Percentiles rank a stretch among this genome's conserved stretches.
Evolutionary conservation across 2,888 invertebrate species (phyloP).

Genomic region (Macaria notata): DNA sequence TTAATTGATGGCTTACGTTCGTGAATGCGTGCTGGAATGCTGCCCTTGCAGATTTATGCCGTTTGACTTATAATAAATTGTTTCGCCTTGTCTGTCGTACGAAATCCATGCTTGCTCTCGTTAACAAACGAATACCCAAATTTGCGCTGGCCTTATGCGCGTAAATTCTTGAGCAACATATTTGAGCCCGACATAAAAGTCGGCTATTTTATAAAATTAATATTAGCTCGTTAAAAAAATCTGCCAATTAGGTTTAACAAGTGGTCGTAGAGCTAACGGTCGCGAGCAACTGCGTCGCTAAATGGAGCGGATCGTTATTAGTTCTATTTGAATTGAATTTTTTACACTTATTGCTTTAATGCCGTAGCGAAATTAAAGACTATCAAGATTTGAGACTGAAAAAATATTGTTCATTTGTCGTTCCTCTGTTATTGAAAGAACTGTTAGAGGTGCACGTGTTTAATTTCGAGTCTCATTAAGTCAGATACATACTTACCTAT

Average conservation of each 20-base stretch:
- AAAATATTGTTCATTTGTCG: no score
- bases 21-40: slow-evolving; percentile 71
- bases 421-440: no score
- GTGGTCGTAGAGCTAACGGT: slow-evolving; percentile 39
- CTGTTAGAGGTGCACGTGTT: background rate
- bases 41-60: slow-evolving; percentile 65
- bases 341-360: slow-evolving; percentile 14
- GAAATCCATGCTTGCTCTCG: slow-evolving; percentile 17
- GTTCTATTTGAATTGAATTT: slow-evolving; percentile 24
- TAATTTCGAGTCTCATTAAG: background rate
- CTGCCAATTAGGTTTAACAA: slow-evolving; percentile 34
- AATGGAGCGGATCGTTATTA: slow-evolving; percentile 35
- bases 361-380: background rate
- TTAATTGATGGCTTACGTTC: slow-evolving; percentile 65
- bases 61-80: slow-evolving; percentile 53
- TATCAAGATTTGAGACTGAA: no score
- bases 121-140: slow-evolving; percentile 8
- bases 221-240: slow-evolving; percentile 29
- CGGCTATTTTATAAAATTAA: slow-evolving; percentile 17
- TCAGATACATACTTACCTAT: no score
- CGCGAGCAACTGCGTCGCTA: slow-evolving; percentile 29
- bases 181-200: background rate
- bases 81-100: slow-evolving; percentile 44
- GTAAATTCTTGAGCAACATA: slow-evolving; percentile 7
- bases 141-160: background rate